A percentile compares a stretch with the other conserved stretches of the same genome.
Conservation (phyloP, 2,113 vertebrate species). For the Catharus fuscescens region DNA sequence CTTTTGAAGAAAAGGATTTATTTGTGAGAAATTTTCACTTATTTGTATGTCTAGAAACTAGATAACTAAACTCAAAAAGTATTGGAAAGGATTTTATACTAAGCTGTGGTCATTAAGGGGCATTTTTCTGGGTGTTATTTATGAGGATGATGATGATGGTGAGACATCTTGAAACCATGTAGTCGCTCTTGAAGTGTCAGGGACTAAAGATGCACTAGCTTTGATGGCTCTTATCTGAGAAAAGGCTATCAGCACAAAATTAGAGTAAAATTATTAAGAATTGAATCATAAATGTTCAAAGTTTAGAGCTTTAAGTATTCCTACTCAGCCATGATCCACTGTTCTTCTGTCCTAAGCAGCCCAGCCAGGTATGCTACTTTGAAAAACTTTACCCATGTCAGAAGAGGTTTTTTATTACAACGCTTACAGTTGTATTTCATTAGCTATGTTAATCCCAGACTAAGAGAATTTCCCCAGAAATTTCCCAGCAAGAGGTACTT, state of each 20-base stretch:
- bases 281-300: neutral
- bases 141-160: neutral
- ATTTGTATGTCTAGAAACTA: neutral
- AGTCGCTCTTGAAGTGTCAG: neutral
- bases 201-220: neutral
- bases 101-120: neutral
- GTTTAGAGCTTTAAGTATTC: neutral
- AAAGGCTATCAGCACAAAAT: neutral
- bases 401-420: neutral
- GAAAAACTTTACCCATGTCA: neutral
- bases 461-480: neutral
- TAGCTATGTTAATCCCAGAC: conserved; percentile 16
- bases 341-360: neutral
- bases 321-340: neutral
- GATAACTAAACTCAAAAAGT: neutral
- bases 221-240: neutral
- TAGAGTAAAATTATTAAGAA: neutral
- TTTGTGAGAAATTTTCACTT: neutral
- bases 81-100: neutral
- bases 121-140: neutral
- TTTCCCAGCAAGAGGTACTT: neutral
- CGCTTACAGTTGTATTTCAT: neutral
- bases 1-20: neutral
- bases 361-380: neutral
- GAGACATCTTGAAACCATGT: neutral